Evolutionary conservation across 2,797 vertebrate genomes (phyloP), one percentile per base, ranked within the genome.

Genomic region (Pempheris klunzingeri): DNA sequence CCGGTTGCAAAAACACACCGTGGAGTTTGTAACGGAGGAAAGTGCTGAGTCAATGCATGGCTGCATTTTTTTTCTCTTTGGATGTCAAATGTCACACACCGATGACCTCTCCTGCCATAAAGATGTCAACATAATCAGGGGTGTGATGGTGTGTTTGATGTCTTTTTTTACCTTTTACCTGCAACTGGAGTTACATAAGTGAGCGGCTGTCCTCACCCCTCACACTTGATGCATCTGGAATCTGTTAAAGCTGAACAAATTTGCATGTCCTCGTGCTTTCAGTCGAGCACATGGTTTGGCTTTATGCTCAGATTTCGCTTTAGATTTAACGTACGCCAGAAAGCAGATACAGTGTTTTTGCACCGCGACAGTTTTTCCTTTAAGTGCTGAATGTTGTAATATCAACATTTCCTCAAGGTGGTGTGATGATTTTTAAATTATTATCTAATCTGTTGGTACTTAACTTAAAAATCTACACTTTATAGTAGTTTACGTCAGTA

Each of bases 101-200:
- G 55, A 73, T 53, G 81, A 74, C 78, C 84, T 7, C 71, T 0
- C 30, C 52, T 4, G 49, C 36, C 73, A 74, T 91, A 87, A 90
- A 88, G 24, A 68, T 64, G 73, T 87, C 71, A 41, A 1, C n/a
- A 13, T 15, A 44, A 84, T 65, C 59, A 58, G 38, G 26, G 58
- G 6, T 58, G 10, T 62, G 50, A 32, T 15, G 34, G 5, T 50
- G 64, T 74, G 47, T 70, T 68, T 71, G 44, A 61, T 1, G 0
- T 12, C n/a, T 50, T 39, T 70, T 58, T 53, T 49, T 50, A 76
- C 74, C 73, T 86, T 83, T 86, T 58, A 84, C 72, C 83, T 78
- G 71, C 61, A 62, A 30, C 34, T 18, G 32, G 47, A 60, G 41
- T 87, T 85, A 80, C 50, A 8, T 74, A 84, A 90, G 46, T 11